These are phyloP conservation scores for Ephydatia muelleri DNA, from an alignment of 37 sponge, comb jelly and placozoan genomes.

Conservation along the genomic window DNA sequence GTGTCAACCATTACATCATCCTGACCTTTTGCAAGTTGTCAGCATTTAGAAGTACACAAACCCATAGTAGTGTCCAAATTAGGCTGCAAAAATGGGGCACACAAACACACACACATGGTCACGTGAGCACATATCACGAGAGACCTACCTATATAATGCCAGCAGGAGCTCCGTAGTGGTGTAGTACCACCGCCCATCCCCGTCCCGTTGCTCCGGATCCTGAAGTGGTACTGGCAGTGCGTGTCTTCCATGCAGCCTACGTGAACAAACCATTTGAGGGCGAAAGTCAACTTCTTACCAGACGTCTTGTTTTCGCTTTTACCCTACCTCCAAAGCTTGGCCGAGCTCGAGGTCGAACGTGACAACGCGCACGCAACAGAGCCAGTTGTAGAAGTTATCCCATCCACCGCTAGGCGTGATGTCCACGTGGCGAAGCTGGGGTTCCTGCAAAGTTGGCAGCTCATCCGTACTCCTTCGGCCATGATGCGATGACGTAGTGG, in stretches of 20 bases:
- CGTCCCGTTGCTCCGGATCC: constrained; percentile 76
- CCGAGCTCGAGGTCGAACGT: constrained; percentile 98
- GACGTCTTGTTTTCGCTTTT: background rate
- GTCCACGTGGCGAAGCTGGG: background rate
- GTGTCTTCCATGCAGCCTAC: constrained; percentile 97
- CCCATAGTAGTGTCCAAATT: constrained; percentile 78
- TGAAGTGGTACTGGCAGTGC: constrained; percentile 93
- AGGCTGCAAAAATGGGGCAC: too few relatives aligned
- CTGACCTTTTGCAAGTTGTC: constrained; percentile 96
- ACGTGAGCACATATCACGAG: background rate
- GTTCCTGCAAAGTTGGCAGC: background rate
- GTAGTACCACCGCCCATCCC: constrained; percentile 85
- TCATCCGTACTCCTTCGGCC: background rate
- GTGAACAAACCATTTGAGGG: too few relatives aligned
- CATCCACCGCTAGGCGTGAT: background rate
- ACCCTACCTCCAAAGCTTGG: constrained; percentile 90
- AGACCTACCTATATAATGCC: constrained; percentile 54
- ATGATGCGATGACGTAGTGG: too few relatives aligned
- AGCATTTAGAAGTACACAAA: constrained; percentile 89
- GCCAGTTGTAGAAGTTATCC: constrained; percentile 75
- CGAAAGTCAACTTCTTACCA: too few relatives aligned
- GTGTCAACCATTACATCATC: too few relatives aligned
- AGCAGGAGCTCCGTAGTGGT: constrained; percentile 63
- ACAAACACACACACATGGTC: background rate
- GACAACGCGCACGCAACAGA: constrained; percentile 85